Base-by-base conservation (phyloP, 2,113 vertebrate species). In the Coturnix japonica region DNA sequence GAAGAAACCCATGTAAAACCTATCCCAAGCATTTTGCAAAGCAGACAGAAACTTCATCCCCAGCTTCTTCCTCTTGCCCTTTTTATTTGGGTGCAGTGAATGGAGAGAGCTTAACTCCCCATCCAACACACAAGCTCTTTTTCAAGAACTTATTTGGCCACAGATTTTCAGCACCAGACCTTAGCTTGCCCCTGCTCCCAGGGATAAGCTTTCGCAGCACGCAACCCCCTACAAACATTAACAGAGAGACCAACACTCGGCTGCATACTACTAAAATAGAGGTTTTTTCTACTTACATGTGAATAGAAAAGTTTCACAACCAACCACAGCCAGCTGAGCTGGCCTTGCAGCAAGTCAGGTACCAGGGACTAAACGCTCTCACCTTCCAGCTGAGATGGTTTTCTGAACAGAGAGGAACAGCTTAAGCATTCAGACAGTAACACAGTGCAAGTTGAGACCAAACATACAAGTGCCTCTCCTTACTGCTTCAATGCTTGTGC, bases 181-280 rank as follows among this genome's bases (percentile, higher is more conserved):
- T 71, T 25, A 1, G 0, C 59, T 11, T 22, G 31, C 31, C 77
- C 47, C 81, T 28, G 12, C 35, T 56, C 41, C 67, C 59, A 47
- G 31, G 41, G 70, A 79, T 15, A 25, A 66, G 71, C 65, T 79
- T 56, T 47, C 6, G 44, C 39, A 82, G 75, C 67, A 87, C 28
- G 1, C 7, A 54, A 56, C 35, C 26, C 46, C 25, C 54, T 3
- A 11, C 2, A 7, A 9, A 35, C 47, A n/a, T 9, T 19, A 79
- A 91, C 51, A 49, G 46, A 78, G 51, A n/a, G 31, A 35, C 64
- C 1, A 49, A 43, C 4, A 8, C 56, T 64, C 1, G 1, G 76
- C 71, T 1, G 0, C 49, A 41, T 0, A 0, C 37, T 71, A 57
- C 47, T 6, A 0, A 70, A 82, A 80, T 31, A 5, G 11, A 35